Evolutionary conservation across 2,113 vertebrate genomes (phyloP).

Genomic region (Toxotes chatareus): DNA sequence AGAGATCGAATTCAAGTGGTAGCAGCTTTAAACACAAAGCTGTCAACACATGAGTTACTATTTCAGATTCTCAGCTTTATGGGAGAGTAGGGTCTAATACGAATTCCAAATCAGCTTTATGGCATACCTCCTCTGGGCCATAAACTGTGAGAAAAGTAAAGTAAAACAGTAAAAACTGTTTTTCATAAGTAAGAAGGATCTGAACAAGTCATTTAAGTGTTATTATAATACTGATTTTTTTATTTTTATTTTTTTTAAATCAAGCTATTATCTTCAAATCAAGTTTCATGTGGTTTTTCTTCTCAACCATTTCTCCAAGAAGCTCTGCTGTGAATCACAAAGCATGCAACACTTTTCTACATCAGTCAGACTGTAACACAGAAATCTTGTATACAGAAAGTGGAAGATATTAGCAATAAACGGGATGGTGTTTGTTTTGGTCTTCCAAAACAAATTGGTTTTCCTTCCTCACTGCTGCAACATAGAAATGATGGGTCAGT

Average conservation of each 20-base stretch:
- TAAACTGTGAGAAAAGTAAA: constrained; percentile 35
- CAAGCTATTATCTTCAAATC: constrained; percentile 21
- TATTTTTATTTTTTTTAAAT: constrained; percentile 16
- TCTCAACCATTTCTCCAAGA: background rate
- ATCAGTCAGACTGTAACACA: background rate
- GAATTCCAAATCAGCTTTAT: constrained; percentile 33
- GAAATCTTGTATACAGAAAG: constrained; percentile 15
- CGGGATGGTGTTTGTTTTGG: background rate
- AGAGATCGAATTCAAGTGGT: constrained; percentile 27
- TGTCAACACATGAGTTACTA: constrained; percentile 27
- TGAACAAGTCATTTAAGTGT: constrained; percentile 2
- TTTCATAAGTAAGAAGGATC: background rate
- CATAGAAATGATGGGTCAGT: constrained; percentile 24
- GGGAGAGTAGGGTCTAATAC: constrained; percentile 11
- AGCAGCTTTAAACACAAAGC: constrained; percentile 25
- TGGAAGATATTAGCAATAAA: constrained; percentile 16
- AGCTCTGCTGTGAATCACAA: constrained; percentile 1
- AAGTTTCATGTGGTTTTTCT: constrained; percentile 19
- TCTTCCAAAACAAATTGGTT: constrained; percentile 17
- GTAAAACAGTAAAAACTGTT: too few species aligned
- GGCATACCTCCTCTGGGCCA: constrained; percentile 17
- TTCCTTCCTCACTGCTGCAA: constrained; percentile 38
- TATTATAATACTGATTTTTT: background rate
- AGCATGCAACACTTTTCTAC: constrained; percentile 4
- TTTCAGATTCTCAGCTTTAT: constrained; percentile 26